phyloP scores from a whole-genome alignment of 2,888 invertebrate genomes.

The Rhorus exstirpatorius region DNA sequence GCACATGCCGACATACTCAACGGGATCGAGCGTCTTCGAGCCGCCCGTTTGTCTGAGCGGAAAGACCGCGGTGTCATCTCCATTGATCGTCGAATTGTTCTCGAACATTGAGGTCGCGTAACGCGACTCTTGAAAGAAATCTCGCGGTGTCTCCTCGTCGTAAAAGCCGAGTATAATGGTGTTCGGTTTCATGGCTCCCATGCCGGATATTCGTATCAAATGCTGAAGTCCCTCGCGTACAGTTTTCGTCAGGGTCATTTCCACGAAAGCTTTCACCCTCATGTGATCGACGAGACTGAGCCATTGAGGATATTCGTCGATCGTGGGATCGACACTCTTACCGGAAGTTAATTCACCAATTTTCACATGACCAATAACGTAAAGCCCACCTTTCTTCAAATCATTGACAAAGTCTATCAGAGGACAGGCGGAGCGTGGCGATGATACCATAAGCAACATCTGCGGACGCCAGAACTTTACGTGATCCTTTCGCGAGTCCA shows the following conservation, averaged over 20 bases:
- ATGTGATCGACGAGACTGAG: constrained; percentile 97
- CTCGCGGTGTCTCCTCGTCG: constrained; percentile 91
- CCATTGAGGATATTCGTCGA: constrained; percentile 95
- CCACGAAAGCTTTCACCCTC: constrained; percentile 98
- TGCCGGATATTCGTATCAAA: constrained; percentile 95
- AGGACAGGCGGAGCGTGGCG: constrained; percentile 96
- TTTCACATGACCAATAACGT: constrained; percentile 95
- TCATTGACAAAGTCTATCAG: constrained; percentile 99
- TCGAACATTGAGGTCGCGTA: constrained; percentile 87
- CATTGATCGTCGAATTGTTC: constrained; percentile 81
- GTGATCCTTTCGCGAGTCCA: constrained; percentile 98
- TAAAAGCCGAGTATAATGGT: constrained; percentile 98
- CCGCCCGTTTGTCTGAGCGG: constrained; percentile 87
- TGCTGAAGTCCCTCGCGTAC: constrained; percentile 97
- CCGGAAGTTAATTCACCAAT: constrained; percentile 87
- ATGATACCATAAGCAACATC: constrained; percentile 96
- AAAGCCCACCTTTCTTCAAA: constrained; percentile 97
- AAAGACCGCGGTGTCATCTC: constrained; percentile 86
- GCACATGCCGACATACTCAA: constrained; percentile 94
- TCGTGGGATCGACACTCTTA: constrained; percentile 89
- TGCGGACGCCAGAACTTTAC: constrained; percentile 99
- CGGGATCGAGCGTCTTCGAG: constrained; percentile 86
- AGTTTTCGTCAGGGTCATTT: constrained; percentile 94
- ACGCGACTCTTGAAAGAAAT: constrained; percentile 90
- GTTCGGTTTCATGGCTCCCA: constrained; percentile 99